Evolutionary conservation across 2,797 vertebrate species (phyloP), one percentile per base, ranked within the genome.

Genomic region (Lindbergichthys nudifrons): DNA sequence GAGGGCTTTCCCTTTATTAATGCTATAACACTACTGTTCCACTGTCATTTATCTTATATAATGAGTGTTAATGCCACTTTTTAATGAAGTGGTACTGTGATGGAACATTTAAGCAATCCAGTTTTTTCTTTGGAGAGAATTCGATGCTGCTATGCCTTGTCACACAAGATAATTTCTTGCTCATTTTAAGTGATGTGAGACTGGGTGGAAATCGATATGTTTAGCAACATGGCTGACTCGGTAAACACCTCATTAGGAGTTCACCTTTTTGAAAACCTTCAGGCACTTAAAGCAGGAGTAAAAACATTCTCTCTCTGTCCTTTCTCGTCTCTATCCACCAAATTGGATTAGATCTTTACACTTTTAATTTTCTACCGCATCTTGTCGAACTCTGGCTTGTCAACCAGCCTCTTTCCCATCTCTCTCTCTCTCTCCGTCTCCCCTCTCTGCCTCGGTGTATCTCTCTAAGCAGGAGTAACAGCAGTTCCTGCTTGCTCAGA

Each of bases 161-260:
- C 65, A 81, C 48, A 11, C 65, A 6, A 46, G 67, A 81, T 83
- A 1, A 75, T 82, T 84, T 69, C 32, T 57, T 63, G 42, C 62
- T 72, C 54, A 59, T 82, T 83, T 82, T 60, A 87, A 83, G 72
- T 65, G 77, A 79, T 74, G 23, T 70, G 71, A 67, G 68, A 85
- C 72, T 52, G 42, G 42, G 52, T 63, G 57, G 54, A 80, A 88
- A 91, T 92, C 79, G 7, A 87, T 91, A 68, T 11, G 42, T 73
- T 88, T 80, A 82, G 73, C 80, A 84, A 87, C 80, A 84, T 65
- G 77, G 75, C 80, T 70, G 81, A 86, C 70, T 88, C 32, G 51
- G 80, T 88, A 80, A 92, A 84, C 84, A 83, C 65, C 82, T 89
- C 79, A 87, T 88, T 90, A 91, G 66, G 65, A 78, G 73, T 74